Conservation (phyloP, 2,113 vertebrate species). For the Helogale parvula region DNA sequence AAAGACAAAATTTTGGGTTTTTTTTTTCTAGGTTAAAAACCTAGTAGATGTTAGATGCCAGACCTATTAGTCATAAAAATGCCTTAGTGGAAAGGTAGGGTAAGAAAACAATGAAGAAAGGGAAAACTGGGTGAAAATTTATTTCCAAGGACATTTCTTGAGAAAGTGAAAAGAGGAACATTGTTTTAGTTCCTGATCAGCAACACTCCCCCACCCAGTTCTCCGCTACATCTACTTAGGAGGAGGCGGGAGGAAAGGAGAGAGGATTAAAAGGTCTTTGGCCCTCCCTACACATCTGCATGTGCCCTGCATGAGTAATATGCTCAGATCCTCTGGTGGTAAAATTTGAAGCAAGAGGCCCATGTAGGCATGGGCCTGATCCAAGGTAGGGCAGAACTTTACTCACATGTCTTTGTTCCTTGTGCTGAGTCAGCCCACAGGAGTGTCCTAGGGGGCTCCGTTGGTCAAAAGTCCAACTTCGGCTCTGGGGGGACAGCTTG, state of each 20-base stretch:
- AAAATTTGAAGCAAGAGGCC: neutral
- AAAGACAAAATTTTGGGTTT: neutral
- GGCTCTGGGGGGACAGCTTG: no score
- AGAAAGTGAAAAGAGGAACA: neutral
- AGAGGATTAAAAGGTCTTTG: neutral
- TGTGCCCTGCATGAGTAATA: neutral
- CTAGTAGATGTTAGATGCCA: neutral
- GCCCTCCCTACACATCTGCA: neutral
- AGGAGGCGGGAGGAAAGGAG: neutral
- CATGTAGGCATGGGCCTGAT: neutral
- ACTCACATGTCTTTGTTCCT: neutral
- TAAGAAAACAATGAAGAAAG: neutral
- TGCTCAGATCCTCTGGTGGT: neutral
- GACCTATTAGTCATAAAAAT: neutral
- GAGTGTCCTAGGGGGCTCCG: neutral
- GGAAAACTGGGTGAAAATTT: neutral
- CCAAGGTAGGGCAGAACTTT: neutral
- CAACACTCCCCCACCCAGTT: neutral
- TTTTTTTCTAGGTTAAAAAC: constrained; percentile 41
- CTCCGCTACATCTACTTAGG: neutral
- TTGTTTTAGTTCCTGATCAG: neutral
- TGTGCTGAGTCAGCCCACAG: neutral
- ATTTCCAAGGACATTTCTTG: neutral
- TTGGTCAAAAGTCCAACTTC: no score
- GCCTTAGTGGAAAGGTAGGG: neutral